These are phyloP conservation scores for Myripristis jacobus DNA, from an alignment of 2,797 vertebrate genomes.

Conservation along the genomic window DNA sequence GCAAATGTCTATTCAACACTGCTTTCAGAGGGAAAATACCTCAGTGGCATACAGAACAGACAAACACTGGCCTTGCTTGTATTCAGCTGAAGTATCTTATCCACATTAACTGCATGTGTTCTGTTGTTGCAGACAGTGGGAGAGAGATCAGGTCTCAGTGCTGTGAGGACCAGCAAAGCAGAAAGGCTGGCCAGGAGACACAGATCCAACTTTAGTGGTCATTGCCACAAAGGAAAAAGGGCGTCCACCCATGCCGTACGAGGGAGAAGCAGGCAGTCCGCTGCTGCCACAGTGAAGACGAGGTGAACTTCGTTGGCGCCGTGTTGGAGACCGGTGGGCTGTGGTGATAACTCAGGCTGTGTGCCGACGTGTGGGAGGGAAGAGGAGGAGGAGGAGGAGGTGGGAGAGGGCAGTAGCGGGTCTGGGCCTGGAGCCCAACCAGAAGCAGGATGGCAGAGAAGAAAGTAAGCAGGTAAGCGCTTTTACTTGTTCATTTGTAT, in stretches of 20 bases:
- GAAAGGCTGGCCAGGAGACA: slow-evolving; percentile 45
- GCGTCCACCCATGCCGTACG: slow-evolving; percentile 5
- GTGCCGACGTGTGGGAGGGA: slow-evolving; percentile 34
- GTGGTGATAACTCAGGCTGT: slow-evolving; percentile 24
- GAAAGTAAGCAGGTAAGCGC: slow-evolving; percentile 79
- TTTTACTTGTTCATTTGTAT: slow-evolving; percentile 11
- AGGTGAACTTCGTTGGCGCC: slow-evolving; percentile 19
- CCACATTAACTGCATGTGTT: slow-evolving; percentile 38
- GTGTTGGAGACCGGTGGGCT: slow-evolving; percentile 24
- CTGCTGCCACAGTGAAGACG: slow-evolving; percentile 17
- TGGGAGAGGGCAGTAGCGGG: slow-evolving; percentile 36
- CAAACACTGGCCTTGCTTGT: background rate
- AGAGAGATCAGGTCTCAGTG: slow-evolving; percentile 26
- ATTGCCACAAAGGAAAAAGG: slow-evolving; percentile 38
- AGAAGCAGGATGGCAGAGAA: slow-evolving; percentile 80
- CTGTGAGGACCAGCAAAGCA: slow-evolving; percentile 47
- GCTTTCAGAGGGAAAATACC: slow-evolving; percentile 8
- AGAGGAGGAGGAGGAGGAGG: slow-evolving; percentile 12
- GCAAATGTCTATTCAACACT: slow-evolving; percentile 8
- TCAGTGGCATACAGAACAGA: background rate
- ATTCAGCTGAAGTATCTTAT: slow-evolving; percentile 9
- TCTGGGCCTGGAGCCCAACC: slow-evolving; percentile 59
- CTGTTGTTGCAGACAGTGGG: slow-evolving; percentile 52
- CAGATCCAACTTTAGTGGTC: slow-evolving; percentile 31
- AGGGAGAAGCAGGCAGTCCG: slow-evolving; percentile 16